Evolutionary conservation across 1,140 invertebrate species (phyloP), one percentile per base, ranked within the genome.

Genomic region (Harlomillsia oculata): DNA sequence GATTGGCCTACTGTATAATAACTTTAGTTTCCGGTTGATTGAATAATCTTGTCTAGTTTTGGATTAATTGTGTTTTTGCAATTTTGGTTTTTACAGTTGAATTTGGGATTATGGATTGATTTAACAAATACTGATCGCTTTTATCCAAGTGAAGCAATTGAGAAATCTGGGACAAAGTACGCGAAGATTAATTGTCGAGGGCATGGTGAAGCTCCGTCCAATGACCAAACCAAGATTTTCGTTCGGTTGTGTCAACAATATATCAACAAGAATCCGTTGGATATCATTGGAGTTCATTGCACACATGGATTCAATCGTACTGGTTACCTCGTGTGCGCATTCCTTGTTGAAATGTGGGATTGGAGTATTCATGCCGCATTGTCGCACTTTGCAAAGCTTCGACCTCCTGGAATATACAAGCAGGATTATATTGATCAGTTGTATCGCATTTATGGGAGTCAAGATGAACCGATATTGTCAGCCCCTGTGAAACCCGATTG

Each of bases 231-330:
- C 0, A 75, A 75, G 66, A 72, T 75, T 25, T 97, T 97, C 71
- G 80, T 92, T 37, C 70, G 81, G 58, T 67, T 90, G 34, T 89
- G 89, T 56, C 76, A 78, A 30, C 80, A 80, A 44, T 95, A 91
- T 65, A 82, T 92, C 25, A 72, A 74, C n/a, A 76, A 89, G 64
- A 74, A 85, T 71, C 89, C 89, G 3, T 70, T 87, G 55, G 79
- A 90, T 65, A 74, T 83, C 16, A 85, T 95, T 60, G 90, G 78
- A 41, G 85, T 99, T 28, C 97, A 99, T 71, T 99, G 96, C 69
- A 99, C 96, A 1, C 96, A 99, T 77, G 97, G 96, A 0, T 99
- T 98, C 69, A 99, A 99, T 72, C 77, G 97, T 65, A 97, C 93
- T 23, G 97, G 89, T 1, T 99, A 97, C 70, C 75, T 99, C 1